A percentile compares a stretch with the other conserved stretches of the same genome.
Evolutionary conservation across 2,113 vertebrate genomes (phyloP).

Genomic region (Polypterus senegalus): DNA sequence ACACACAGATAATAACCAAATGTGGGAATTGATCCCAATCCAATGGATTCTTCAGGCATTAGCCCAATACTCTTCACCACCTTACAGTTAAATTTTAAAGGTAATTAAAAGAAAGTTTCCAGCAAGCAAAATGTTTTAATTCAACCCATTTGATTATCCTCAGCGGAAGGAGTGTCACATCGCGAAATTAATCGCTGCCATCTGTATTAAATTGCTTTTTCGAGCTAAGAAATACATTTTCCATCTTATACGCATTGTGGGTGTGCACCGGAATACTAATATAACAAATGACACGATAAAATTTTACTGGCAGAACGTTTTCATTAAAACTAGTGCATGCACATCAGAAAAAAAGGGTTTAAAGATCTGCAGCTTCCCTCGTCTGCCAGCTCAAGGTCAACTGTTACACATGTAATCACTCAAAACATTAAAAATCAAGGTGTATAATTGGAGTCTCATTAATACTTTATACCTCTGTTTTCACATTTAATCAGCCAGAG

Average conservation of each 20-base stretch:
- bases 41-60: too few species aligned
- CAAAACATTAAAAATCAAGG: conserved; percentile 2
- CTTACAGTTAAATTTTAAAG: too few species aligned
- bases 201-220: too few species aligned
- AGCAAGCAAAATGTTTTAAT: too few species aligned
- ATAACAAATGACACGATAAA: conserved; percentile 1
- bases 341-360: not conserved
- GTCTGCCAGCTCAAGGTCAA: conserved; percentile 5
- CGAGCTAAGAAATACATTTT: not conserved
- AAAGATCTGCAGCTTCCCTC: not conserved
- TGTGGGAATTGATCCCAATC: too few species aligned
- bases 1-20: too few species aligned
- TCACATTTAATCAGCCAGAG: not conserved
- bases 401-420: conserved; percentile 2
- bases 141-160: too few species aligned
- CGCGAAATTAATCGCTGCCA: too few species aligned
- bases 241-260: not conserved
- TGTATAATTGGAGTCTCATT: not conserved
- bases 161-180: too few species aligned
- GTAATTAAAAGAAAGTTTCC: too few species aligned
- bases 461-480: not conserved
- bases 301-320: not conserved
- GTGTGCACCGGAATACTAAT: not conserved
- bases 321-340: not conserved
- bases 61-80: too few species aligned